Conservation (phyloP, 2,113 vertebrate species). For the Plecturocebus donacophilus region DNA sequence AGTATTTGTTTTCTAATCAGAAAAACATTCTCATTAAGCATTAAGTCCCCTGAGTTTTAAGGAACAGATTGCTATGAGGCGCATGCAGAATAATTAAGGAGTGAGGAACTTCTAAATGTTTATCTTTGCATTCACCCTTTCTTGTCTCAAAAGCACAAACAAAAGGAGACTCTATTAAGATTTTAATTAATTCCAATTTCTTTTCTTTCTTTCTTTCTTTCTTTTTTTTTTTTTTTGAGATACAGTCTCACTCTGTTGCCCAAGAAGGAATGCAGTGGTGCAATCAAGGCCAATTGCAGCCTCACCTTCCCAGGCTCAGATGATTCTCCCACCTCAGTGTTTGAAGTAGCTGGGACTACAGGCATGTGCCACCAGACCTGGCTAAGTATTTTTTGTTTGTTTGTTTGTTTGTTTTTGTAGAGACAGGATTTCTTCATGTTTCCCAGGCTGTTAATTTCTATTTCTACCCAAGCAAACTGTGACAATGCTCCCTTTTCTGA, state of each 20-base stretch:
- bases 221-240: too few relatives aligned
- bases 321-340: too few relatives aligned
- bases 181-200: constrained; percentile 51
- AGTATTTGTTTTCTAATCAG: constrained; percentile 28
- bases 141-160: constrained; percentile 29
- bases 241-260: too few relatives aligned
- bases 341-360: too few relatives aligned
- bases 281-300: too few relatives aligned
- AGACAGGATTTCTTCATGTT: too few relatives aligned
- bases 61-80: constrained; percentile 22
- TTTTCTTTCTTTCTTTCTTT: neutral
- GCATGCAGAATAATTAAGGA: neutral
- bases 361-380: too few relatives aligned
- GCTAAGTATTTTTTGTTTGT: too few relatives aligned
- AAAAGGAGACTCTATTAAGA: constrained; percentile 6
- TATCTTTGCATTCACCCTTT: neutral
- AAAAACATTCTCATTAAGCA: neutral
- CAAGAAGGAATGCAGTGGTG: too few relatives aligned
- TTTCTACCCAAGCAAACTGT: constrained; percentile 8
- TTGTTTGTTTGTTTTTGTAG: too few relatives aligned
- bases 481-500: neutral
- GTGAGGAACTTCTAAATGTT: neutral
- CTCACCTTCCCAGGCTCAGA: too few relatives aligned
- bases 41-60: constrained; percentile 5
- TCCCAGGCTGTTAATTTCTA: neutral